A percentile compares a stretch with the other conserved stretches of the same genome.
Evolutionary conservation across 2,113 vertebrate genomes (phyloP).

Genomic region (Globicephala melas): DNA sequence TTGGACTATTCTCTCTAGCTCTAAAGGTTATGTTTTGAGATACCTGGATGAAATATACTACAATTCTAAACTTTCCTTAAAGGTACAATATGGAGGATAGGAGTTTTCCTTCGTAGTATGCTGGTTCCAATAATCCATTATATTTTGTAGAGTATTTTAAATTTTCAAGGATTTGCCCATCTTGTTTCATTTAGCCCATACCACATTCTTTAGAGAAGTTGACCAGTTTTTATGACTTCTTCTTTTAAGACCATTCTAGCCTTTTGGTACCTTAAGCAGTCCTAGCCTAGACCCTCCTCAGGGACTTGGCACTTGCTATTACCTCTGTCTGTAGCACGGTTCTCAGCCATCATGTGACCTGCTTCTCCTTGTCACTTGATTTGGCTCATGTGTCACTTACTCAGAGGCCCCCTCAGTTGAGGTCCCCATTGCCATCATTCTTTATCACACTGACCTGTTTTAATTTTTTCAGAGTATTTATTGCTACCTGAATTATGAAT

Average conservation of each 20-base stretch:
- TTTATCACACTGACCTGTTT: background rate
- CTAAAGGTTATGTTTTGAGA: background rate
- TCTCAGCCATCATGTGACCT: background rate
- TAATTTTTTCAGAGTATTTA: background rate
- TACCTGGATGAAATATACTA: background rate
- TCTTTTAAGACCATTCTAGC: background rate
- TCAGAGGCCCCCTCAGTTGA: background rate
- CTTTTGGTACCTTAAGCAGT: background rate
- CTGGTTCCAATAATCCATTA: background rate
- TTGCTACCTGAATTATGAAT: background rate
- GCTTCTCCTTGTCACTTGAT: background rate
- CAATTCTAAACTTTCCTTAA: constrained; percentile 11
- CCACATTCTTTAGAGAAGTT: background rate
- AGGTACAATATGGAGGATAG: background rate
- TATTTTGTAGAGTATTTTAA: background rate
- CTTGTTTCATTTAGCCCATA: background rate
- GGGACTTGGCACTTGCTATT: background rate
- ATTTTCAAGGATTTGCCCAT: background rate
- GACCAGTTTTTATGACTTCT: background rate
- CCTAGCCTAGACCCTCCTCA: background rate
- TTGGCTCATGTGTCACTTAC: background rate
- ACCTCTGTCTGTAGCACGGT: background rate
- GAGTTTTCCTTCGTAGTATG: background rate
- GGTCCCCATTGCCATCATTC: background rate
- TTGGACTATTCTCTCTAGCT: background rate